A percentile compares a stretch with the other conserved stretches of the same genome.
Conservation (phyloP, 1,140 invertebrate genomes). For the Hormaphis cornu region DNA sequence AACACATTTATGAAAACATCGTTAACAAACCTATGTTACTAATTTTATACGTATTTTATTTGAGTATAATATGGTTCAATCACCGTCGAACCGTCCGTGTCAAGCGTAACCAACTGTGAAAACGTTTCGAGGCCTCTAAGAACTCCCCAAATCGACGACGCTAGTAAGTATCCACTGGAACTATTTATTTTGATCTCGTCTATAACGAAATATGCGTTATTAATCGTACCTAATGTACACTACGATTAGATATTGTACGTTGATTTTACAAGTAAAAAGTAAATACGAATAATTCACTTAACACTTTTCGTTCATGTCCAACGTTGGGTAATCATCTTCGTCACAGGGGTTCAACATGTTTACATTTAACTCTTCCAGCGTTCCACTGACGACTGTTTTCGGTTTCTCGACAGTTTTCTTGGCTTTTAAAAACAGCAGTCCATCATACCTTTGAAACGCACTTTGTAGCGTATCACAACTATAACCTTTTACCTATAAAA, state of each 20-base stretch:
- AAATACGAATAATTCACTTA: no score
- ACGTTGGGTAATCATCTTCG: conserved; percentile 18
- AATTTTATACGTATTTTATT: neutral
- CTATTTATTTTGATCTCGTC: conserved; percentile 2
- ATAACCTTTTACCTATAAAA: conserved; percentile 6
- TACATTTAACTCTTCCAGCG: neutral
- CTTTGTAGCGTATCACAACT: conserved; percentile 20
- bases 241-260: no score
- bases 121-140: conserved; percentile 71
- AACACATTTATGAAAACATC: no score
- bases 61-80: neutral
- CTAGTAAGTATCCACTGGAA: conserved; percentile 38
- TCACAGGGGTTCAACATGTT: neutral
- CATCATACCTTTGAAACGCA: conserved; percentile 10
- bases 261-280: no score
- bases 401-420: neutral
- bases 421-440: conserved; percentile 21
- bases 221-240: neutral
- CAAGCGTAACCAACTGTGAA: conserved; percentile 52
- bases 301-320: conserved; percentile 30
- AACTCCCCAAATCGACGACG: conserved; percentile 62
- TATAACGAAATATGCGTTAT: neutral
- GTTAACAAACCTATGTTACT: no score
- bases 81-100: neutral
- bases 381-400: neutral